A percentile compares a stretch with the other conserved stretches of the same genome.
phyloP scores from a whole-genome alignment of 2,888 invertebrate genomes.

The Furcula furcula region DNA sequence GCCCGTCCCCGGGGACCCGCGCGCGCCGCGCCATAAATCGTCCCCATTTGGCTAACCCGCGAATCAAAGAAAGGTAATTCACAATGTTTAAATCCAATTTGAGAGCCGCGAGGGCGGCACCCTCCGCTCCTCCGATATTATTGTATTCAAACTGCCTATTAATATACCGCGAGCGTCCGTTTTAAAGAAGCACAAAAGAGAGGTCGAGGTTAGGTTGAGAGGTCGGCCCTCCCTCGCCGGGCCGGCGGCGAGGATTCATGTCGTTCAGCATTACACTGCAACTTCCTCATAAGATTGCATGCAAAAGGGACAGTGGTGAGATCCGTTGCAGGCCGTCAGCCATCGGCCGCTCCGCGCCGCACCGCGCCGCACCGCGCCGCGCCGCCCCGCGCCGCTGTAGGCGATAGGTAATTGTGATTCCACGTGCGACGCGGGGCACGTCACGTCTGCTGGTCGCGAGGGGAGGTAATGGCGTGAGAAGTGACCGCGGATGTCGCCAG shows the following conservation, averaged over 20 bases:
- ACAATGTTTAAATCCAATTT: slow-evolving; percentile 77
- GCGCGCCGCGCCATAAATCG: slow-evolving; percentile 65
- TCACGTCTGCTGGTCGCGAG: not conserved
- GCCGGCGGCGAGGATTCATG: not conserved
- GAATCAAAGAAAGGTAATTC: slow-evolving; percentile 77
- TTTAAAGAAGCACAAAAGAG: slow-evolving; percentile 21
- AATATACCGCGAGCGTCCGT: slow-evolving; percentile 37
- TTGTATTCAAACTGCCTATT: slow-evolving; percentile 43
- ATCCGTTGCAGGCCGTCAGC: not conserved
- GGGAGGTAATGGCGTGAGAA: slow-evolving; percentile 12
- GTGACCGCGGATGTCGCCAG: not conserved
- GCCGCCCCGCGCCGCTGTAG: not conserved
- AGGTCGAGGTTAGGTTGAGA: slow-evolving; percentile 1
- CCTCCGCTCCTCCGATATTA: slow-evolving; percentile 39
- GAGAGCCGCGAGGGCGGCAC: slow-evolving; percentile 38
- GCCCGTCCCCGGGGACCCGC: slow-evolving; percentile 27
- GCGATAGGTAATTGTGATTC: not conserved
- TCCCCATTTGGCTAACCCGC: slow-evolving; percentile 75
- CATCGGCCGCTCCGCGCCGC: too few species aligned
- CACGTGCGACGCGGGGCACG: not conserved
- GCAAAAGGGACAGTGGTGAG: not conserved
- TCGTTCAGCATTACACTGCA: not conserved
- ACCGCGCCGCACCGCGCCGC: too few species aligned
- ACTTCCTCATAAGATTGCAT: not conserved
- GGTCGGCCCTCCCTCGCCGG: not conserved